These are phyloP conservation scores for Microctonus aethiopoides DNA, from an alignment of 2,888 invertebrate species.

Conservation along the genomic window DNA sequence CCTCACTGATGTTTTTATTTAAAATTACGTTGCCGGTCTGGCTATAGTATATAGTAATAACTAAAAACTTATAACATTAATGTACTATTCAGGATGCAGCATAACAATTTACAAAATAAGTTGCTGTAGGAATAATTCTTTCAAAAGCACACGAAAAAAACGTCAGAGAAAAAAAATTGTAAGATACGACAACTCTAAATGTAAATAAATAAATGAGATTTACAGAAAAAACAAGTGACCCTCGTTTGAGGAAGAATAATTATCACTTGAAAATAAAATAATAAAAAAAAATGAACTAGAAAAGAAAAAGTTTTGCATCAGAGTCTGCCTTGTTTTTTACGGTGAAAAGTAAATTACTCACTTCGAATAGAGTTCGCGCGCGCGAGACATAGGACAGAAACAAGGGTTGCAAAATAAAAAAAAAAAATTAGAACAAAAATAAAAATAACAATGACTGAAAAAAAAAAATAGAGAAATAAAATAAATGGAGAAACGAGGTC, in stretches of 20 bases:
- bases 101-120: background rate
- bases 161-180: background rate
- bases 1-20: background rate
- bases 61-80: constrained; percentile 3
- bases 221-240: background rate
- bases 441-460: background rate
- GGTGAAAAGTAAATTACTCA: constrained; percentile 17
- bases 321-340: constrained; percentile 3
- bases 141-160: background rate
- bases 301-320: background rate
- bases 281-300: background rate
- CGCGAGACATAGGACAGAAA: background rate
- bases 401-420: background rate
- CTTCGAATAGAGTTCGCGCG: background rate
- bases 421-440: background rate
- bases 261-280: background rate
- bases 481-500: background rate
- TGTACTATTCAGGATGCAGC: background rate
- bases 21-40: too few species aligned
- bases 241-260: constrained; percentile 3
- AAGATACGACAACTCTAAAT: background rate
- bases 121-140: background rate
- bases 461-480: constrained; percentile 1
- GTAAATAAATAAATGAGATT: background rate
- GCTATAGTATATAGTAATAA: background rate